Conservation (phyloP, 1,140 invertebrate species). For the Bombus affinis region DNA sequence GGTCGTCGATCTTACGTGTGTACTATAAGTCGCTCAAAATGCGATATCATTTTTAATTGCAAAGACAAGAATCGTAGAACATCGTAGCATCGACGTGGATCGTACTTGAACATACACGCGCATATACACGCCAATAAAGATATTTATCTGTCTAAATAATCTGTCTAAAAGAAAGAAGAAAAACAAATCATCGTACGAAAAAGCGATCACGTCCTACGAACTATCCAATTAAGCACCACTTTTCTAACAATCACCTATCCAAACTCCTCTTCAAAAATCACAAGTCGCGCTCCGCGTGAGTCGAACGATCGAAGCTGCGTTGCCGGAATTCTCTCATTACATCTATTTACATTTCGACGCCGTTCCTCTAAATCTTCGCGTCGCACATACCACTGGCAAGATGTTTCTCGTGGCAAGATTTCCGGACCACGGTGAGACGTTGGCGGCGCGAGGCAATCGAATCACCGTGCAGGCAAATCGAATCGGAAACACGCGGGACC, state of each 20-base stretch:
- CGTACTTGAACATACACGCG: no score
- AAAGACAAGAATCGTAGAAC: no score
- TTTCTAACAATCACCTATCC: background rate
- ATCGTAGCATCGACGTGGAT: no score
- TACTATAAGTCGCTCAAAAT: no score
- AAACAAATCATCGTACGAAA: no score
- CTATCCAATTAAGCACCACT: background rate
- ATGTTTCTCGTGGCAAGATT: conserved; percentile 1
- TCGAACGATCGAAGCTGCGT: background rate
- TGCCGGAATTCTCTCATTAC: background rate
- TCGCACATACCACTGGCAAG: background rate
- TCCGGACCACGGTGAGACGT: background rate
- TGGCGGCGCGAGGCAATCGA: background rate
- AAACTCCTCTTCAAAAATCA: no score
- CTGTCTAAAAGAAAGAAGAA: no score
- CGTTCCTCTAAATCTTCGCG: background rate
- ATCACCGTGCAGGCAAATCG: background rate
- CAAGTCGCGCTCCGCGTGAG: background rate
- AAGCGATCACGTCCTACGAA: no score
- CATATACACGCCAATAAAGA: no score
- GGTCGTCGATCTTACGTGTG: background rate
- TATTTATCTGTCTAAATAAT: no score
- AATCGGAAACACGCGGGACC: background rate
- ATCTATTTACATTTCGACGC: background rate
- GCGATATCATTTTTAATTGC: no score